Evolutionary conservation across 2,113 vertebrate species (phyloP).

Genomic region (Halcyon senegalensis): DNA sequence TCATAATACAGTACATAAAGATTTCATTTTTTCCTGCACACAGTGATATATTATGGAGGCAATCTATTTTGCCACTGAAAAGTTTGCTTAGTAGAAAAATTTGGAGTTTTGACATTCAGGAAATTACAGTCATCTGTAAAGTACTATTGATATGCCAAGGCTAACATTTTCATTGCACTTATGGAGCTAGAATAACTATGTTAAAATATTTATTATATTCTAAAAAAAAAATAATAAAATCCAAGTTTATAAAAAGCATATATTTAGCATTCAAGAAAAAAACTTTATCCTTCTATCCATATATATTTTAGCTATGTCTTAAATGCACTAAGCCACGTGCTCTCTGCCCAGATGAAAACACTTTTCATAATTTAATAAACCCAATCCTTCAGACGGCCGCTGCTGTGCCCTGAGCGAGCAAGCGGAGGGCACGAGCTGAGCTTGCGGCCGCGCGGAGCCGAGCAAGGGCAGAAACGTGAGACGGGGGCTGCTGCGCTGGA

Average conservation of each 20-base stretch:
- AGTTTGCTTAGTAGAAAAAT: conserved; percentile 84
- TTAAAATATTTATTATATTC: conserved; percentile 68
- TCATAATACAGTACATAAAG: conserved; percentile 84
- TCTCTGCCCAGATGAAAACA: not conserved
- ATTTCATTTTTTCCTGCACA: conserved; percentile 82
- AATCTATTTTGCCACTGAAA: conserved; percentile 83
- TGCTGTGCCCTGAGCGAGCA: not conserved
- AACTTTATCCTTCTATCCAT: not conserved
- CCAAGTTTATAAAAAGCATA: conserved; percentile 52
- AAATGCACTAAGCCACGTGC: not conserved
- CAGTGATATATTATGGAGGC: conserved; percentile 81
- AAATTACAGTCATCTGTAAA: conserved; percentile 86
- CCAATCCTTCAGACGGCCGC: not conserved
- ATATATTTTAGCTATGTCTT: not conserved
- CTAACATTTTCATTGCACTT: conserved; percentile 79
- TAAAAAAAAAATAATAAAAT: not conserved
- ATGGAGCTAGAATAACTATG: conserved; percentile 71
- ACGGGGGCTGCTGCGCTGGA: fast-evolving
- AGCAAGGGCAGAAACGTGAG: not conserved
- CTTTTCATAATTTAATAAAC: not conserved
- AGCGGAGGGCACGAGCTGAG: not conserved
- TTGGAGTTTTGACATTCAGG: conserved; percentile 82
- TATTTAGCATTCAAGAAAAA: conserved; percentile 34
- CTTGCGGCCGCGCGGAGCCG: fast-evolving
- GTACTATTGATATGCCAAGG: conserved; percentile 76